phyloP scores from a whole-genome alignment of 2,113 vertebrate species.

The Hucho hucho region DNA sequence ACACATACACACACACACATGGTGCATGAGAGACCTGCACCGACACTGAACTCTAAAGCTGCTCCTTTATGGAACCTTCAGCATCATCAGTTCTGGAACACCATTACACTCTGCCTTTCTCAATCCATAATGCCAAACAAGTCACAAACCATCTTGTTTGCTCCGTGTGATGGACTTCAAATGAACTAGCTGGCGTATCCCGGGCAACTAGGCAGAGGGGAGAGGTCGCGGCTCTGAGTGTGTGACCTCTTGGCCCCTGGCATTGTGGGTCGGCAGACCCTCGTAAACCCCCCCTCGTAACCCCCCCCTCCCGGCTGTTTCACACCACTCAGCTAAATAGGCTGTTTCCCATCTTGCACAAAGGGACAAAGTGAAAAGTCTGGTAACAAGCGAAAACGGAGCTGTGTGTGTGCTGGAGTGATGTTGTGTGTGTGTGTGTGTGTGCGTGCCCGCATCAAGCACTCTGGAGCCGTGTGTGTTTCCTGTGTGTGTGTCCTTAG shows the following conservation, averaged over 20 bases:
- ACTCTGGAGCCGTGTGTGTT: too few relatives aligned
- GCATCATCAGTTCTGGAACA: conserved; percentile 46
- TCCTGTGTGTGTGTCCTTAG: too few relatives aligned
- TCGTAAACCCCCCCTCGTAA: too few relatives aligned
- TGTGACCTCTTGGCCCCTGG: conserved; percentile 32
- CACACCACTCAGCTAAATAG: background rate
- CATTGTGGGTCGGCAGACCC: background rate
- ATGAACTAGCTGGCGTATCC: conserved; percentile 48
- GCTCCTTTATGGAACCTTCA: background rate
- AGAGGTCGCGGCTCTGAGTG: conserved; percentile 19
- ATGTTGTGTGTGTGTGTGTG: conserved; percentile 15
- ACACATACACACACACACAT: conserved; percentile 23
- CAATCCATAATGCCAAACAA: conserved; percentile 65
- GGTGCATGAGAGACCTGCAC: background rate
- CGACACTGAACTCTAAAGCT: background rate
- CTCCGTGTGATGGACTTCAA: conserved; percentile 55
- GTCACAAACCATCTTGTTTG: conserved; percentile 68
- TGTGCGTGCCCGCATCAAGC: too few relatives aligned
- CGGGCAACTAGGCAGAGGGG: conserved; percentile 34
- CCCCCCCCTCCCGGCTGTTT: background rate
- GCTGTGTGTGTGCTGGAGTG: conserved; percentile 6
- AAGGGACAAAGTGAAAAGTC: conserved; percentile 47
- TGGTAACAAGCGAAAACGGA: conserved; percentile 30
- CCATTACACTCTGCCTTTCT: conserved; percentile 44
- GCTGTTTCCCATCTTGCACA: conserved; percentile 12